A percentile compares a stretch with the other conserved stretches of the same genome.
These are phyloP conservation scores for Yponomeuta evonymella DNA, from an alignment of 2,888 invertebrate genomes.

Conservation along the genomic window DNA sequence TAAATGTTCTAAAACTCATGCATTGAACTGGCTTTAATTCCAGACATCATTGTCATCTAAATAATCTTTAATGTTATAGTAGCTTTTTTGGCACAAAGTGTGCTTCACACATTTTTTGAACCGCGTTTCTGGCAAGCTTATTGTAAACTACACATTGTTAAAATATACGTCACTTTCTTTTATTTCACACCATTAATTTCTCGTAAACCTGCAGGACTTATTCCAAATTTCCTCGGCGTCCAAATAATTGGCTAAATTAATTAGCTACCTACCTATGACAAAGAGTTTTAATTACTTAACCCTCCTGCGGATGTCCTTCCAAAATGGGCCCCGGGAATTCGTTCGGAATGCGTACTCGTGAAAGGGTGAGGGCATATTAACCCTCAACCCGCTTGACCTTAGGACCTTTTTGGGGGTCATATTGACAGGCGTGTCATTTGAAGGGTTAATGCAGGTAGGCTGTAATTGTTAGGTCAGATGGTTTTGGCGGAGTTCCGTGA, in stretches of 20 bases:
- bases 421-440: not conserved
- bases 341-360: not conserved
- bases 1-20: too few relatives aligned
- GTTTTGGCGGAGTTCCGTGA: too few relatives aligned
- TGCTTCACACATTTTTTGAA: too few relatives aligned
- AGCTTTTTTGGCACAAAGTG: too few relatives aligned
- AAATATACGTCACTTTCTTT: too few relatives aligned
- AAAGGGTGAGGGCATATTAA: constrained; percentile 1
- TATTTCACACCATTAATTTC: too few relatives aligned
- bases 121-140: too few relatives aligned
- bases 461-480: not conserved
- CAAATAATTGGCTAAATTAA: not conserved
- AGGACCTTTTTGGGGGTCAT: not conserved
- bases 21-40: too few relatives aligned
- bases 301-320: not conserved
- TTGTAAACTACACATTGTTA: too few relatives aligned
- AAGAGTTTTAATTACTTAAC: not conserved
- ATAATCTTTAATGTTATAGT: too few relatives aligned
- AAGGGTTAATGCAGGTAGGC: not conserved
- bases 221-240: not conserved
- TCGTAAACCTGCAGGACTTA: too few relatives aligned
- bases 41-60: too few relatives aligned
- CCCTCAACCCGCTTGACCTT: not conserved
- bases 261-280: not conserved
- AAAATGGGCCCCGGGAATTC: not conserved